Percentiles rank a stretch among this genome's conserved stretches.
These are phyloP conservation scores for Coluber constrictor DNA, from an alignment of 2,797 vertebrate genomes.

Conservation along the genomic window DNA sequence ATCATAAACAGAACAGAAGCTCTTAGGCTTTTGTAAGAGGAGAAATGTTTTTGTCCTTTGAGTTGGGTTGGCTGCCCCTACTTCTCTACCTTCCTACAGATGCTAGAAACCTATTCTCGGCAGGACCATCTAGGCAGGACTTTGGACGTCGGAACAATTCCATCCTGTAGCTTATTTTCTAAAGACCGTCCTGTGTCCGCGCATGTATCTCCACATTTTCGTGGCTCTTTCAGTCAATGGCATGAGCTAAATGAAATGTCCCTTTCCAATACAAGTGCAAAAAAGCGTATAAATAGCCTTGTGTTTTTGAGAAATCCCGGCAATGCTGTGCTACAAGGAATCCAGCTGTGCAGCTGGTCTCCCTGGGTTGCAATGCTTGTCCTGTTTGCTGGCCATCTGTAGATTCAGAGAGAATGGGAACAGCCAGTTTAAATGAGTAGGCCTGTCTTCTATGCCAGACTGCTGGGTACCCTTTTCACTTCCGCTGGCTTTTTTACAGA, in stretches of 20 bases:
- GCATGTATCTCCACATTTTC: conserved; percentile 6
- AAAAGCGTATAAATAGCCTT: neutral
- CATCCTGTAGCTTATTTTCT: conserved; percentile 24
- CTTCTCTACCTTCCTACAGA: conserved; percentile 14
- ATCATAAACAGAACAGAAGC: conserved; percentile 6
- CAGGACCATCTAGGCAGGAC: conserved; percentile 31
- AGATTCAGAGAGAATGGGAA: neutral
- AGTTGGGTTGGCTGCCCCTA: conserved; percentile 9
- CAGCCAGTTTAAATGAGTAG: neutral
- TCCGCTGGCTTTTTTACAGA: neutral
- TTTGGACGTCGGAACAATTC: conserved; percentile 33
- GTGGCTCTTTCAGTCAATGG: conserved; percentile 19
- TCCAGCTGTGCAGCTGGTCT: neutral
- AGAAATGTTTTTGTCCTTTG: neutral
- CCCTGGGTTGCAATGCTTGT: neutral
- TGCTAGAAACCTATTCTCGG: conserved; percentile 50
- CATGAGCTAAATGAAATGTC: conserved; percentile 26
- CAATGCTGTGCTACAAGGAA: neutral
- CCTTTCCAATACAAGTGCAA: conserved; percentile 16
- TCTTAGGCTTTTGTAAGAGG: conserved; percentile 40
- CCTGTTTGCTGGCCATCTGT: neutral
- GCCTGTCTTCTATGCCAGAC: neutral
- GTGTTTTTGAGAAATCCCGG: neutral
- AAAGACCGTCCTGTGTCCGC: neutral
- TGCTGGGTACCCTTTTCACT: neutral